These are phyloP conservation scores for Chamaetylas fuelleborni DNA, from an alignment of 2,113 vertebrate species.

Conservation along the genomic window DNA sequence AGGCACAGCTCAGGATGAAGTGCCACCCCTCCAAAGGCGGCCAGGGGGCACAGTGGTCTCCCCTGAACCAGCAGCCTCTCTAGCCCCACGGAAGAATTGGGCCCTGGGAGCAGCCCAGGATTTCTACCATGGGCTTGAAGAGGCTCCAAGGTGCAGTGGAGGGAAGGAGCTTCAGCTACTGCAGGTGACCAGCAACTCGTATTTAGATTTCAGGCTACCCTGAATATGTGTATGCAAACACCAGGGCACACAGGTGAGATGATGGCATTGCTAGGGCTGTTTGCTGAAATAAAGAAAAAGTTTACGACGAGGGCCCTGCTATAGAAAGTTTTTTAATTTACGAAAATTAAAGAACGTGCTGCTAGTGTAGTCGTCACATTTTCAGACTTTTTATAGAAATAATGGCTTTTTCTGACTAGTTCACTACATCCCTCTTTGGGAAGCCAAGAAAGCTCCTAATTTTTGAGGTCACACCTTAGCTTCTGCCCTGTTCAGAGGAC, in stretches of 20 bases:
- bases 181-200: rapidly evolving
- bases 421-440: background rate
- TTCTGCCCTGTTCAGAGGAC: background rate
- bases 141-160: background rate
- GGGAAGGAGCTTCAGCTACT: background rate
- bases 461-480: background rate
- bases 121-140: background rate
- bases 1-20: background rate
- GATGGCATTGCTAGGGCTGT: background rate
- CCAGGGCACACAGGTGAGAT: background rate
- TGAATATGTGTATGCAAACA: background rate
- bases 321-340: background rate
- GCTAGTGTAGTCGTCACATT: background rate
- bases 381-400: background rate
- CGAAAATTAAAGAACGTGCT: background rate
- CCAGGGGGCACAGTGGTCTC: background rate
- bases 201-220: background rate
- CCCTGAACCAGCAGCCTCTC: background rate
- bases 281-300: background rate
- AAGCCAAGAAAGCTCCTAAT: background rate
- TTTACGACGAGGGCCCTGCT: background rate
- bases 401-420: background rate
- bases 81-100: rapidly evolving
- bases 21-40: background rate
- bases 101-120: background rate